Evolutionary conservation across 2,888 invertebrate genomes (phyloP).

Genomic region (Brachyptera risi): DNA sequence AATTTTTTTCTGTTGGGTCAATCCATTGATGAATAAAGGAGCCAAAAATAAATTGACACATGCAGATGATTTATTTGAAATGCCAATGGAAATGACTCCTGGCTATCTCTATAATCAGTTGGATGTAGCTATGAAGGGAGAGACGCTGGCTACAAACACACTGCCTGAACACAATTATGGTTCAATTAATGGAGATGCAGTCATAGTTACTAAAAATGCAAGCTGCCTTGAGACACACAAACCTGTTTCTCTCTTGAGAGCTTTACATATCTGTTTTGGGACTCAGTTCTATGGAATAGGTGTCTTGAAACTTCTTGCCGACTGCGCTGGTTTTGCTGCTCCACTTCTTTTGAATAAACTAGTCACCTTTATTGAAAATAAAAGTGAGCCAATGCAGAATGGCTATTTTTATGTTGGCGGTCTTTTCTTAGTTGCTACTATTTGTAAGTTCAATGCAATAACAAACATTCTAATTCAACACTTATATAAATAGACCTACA

Average conservation of each 20-base stretch:
- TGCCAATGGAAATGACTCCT: constrained; percentile 64
- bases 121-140: constrained; percentile 50
- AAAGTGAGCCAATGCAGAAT: constrained; percentile 58
- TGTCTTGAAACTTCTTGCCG: constrained; percentile 74
- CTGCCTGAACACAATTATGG: neutral
- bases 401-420: constrained; percentile 64
- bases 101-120: constrained; percentile 57
- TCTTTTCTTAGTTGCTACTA: constrained; percentile 60
- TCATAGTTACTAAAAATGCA: no score
- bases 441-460: constrained; percentile 53
- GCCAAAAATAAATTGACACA: constrained; percentile 63
- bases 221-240: constrained; percentile 11
- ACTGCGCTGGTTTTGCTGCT: constrained; percentile 80
- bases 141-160: neutral
- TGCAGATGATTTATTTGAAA: constrained; percentile 77
- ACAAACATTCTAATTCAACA: neutral
- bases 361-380: constrained; percentile 72
- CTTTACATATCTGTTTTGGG: constrained; percentile 73
- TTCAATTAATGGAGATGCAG: constrained; percentile 11
- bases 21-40: constrained; percentile 79
- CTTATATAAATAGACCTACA: neutral
- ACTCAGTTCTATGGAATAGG: constrained; percentile 81
- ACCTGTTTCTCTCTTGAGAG: constrained; percentile 55
- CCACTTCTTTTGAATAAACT: constrained; percentile 83
- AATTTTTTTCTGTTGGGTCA: constrained; percentile 84